Conservation (phyloP, 2,888 invertebrate genomes). For the Cantharis flavilabris region DNA sequence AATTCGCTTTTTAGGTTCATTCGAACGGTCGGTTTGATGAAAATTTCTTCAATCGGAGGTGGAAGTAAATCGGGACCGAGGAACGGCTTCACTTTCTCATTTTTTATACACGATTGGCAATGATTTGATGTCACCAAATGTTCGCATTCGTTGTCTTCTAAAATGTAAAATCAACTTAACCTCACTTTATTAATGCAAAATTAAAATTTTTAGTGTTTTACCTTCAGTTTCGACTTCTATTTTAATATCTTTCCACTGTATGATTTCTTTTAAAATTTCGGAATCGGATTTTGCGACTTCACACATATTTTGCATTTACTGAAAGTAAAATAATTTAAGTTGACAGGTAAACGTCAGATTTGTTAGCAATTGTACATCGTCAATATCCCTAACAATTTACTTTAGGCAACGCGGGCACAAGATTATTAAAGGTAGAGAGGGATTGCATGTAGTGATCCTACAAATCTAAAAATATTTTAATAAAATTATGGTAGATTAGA, state of each 20-base stretch:
- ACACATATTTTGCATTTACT: neutral
- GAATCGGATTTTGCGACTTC: neutral
- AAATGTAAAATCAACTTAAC: neutral
- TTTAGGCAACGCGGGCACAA: neutral
- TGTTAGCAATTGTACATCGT: neutral
- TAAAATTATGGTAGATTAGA: too few relatives aligned
- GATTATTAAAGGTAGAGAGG: too few relatives aligned
- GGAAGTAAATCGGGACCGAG: neutral
- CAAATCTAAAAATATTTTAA: too few relatives aligned
- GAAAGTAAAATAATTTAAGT: neutral
- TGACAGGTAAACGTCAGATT: neutral
- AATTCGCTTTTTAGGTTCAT: neutral
- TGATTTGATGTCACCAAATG: too few relatives aligned
- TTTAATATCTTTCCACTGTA: neutral
- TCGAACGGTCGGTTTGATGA: neutral
- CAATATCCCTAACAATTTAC: neutral
- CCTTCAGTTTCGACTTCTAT: neutral
- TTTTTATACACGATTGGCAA: neutral
- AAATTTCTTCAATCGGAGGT: neutral
- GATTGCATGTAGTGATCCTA: too few relatives aligned
- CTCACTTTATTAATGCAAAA: neutral
- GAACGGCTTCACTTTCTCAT: neutral
- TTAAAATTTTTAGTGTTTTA: neutral
- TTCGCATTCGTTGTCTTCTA: neutral
- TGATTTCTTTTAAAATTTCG: neutral